Evolutionary conservation across 2,797 vertebrate species (phyloP).

Genomic region (Chelonia mydas): DNA sequence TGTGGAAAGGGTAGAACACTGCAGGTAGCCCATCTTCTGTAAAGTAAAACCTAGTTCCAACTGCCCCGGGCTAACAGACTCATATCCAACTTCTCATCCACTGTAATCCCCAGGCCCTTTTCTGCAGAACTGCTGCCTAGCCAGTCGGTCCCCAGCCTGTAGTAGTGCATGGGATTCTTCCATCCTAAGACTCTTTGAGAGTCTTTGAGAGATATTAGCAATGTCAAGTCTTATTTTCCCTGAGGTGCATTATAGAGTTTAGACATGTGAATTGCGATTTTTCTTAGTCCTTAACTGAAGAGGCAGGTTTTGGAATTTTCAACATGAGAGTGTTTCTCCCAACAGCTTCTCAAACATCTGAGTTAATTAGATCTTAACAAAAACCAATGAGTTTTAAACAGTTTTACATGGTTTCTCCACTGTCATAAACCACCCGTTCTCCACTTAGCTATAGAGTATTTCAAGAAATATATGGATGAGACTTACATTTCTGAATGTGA

Average conservation of each 20-base stretch:
- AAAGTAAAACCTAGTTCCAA: too few relatives aligned
- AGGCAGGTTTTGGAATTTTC: constrained; percentile 34
- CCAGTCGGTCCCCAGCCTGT: too few relatives aligned
- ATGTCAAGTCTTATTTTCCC: not conserved
- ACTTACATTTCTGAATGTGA: constrained; percentile 42
- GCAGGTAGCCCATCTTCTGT: too few relatives aligned
- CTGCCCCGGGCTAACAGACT: too few relatives aligned
- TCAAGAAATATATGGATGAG: constrained; percentile 58
- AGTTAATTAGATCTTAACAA: not conserved
- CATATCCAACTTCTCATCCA: too few relatives aligned
- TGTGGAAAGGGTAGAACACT: too few relatives aligned
- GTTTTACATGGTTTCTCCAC: not conserved
- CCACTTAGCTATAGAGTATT: constrained; percentile 66
- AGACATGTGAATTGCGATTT: not conserved
- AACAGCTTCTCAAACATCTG: constrained; percentile 49
- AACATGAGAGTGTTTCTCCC: not conserved
- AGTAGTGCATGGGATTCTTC: too few relatives aligned
- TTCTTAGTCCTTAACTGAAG: constrained; percentile 37
- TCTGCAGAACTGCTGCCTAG: too few relatives aligned
- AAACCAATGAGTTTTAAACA: constrained; percentile 53
- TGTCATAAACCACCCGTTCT: constrained; percentile 69
- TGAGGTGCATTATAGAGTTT: not conserved
- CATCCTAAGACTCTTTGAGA: too few relatives aligned
- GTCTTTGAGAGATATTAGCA: not conserved
- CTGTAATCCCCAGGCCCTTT: too few relatives aligned